These are phyloP conservation scores for Sarcophilus harrisii DNA, from an alignment of 2,797 vertebrate genomes.

Conservation along the genomic window DNA sequence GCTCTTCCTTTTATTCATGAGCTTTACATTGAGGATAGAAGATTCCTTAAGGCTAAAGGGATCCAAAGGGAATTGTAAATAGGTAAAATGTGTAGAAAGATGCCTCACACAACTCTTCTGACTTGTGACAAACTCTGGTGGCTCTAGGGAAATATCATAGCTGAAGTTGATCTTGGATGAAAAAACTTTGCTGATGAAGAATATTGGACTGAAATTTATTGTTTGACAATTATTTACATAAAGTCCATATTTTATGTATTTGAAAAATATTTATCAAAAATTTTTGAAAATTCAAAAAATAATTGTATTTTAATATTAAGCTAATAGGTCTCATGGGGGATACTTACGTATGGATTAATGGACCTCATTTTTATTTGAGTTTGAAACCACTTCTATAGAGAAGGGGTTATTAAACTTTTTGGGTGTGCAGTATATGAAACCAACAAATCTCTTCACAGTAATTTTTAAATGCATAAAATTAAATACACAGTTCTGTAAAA, in stretches of 20 bases:
- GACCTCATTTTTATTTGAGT: neutral
- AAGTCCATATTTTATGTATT: neutral
- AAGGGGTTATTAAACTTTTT: neutral
- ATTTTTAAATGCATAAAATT: neutral
- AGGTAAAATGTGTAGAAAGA: neutral
- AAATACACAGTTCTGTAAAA: neutral
- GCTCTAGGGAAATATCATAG: neutral
- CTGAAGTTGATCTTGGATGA: fast-evolving
- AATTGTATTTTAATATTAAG: neutral
- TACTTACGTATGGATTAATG: neutral
- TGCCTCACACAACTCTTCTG: fast-evolving
- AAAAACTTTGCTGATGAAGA: neutral
- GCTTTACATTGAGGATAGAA: conserved; percentile 15
- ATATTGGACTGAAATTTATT: neutral
- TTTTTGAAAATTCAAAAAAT: neutral
- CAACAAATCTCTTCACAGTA: neutral
- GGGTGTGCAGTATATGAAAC: neutral
- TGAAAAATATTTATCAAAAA: neutral
- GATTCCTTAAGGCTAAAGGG: neutral
- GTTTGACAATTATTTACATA: neutral
- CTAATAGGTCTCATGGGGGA: neutral
- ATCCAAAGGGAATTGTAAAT: neutral
- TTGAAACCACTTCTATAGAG: neutral
- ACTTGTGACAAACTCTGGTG: fast-evolving
- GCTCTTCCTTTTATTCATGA: neutral